Evolutionary conservation across 2,888 invertebrate species (phyloP).

Genomic region (Hydraecia micacea): DNA sequence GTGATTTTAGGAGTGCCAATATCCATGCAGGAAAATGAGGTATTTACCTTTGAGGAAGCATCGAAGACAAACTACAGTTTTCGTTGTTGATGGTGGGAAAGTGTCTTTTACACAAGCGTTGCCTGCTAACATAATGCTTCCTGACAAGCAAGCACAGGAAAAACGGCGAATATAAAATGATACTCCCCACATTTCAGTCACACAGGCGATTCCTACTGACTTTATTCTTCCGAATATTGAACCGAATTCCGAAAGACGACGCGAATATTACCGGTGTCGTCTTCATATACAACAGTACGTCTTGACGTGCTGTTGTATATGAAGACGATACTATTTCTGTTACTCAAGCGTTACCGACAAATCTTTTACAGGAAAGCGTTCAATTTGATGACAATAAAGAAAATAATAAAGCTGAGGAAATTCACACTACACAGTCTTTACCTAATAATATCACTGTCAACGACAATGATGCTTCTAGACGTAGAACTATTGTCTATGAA

Average conservation of each 20-base stretch:
- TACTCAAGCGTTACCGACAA: constrained; percentile 51
- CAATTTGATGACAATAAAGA: background rate
- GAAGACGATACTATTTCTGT: constrained; percentile 42
- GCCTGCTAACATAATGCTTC: no score
- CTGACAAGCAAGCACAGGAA: no score
- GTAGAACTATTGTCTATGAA: constrained; percentile 58
- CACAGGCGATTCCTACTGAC: constrained; percentile 61
- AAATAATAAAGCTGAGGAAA: background rate
- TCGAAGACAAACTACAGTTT: no score
- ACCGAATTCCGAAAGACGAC: constrained; percentile 4
- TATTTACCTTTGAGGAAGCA: no score
- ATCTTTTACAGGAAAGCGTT: constrained; percentile 28
- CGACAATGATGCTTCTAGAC: constrained; percentile 37
- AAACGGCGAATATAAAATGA: no score
- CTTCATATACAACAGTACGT: no score
- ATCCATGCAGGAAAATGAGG: no score
- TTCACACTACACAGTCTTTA: constrained; percentile 8
- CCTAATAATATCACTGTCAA: constrained; percentile 8
- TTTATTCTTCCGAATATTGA: constrained; percentile 31
- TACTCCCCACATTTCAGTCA: constrained; percentile 66
- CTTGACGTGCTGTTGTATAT: constrained; percentile 18
- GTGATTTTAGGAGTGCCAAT: no score
- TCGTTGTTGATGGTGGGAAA: no score
- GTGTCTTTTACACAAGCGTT: no score
- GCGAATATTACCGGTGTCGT: no score